A percentile compares a stretch with the other conserved stretches of the same genome.
Evolutionary conservation across 2,797 vertebrate genomes (phyloP).

Genomic region (Eurystomus glaucurus): DNA sequence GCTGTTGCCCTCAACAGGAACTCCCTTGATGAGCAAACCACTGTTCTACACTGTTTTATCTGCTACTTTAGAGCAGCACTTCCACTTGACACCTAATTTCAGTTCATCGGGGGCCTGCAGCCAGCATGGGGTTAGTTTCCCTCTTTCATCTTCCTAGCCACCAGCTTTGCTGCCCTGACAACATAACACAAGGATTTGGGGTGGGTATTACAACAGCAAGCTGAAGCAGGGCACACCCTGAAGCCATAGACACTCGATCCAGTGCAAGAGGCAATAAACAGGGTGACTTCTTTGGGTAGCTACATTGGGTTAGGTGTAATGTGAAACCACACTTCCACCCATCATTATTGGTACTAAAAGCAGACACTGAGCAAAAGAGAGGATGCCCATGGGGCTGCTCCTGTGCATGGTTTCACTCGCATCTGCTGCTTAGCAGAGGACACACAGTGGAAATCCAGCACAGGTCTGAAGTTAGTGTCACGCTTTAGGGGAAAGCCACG

Average conservation of each 20-base stretch:
- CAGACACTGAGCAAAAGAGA: not conserved
- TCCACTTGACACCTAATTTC: not conserved
- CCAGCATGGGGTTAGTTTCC: not conserved
- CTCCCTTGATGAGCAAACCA: not conserved
- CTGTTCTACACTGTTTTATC: not conserved
- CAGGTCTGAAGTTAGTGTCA: not conserved
- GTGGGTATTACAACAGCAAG: not conserved
- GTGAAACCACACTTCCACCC: not conserved
- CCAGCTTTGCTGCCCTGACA: not conserved
- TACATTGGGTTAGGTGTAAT: not conserved
- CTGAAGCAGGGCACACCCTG: not conserved
- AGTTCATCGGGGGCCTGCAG: not conserved
- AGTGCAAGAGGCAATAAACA: not conserved
- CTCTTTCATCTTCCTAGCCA: not conserved
- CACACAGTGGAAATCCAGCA: not conserved
- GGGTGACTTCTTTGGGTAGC: not conserved
- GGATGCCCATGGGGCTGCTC: not conserved
- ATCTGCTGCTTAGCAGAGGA: not conserved
- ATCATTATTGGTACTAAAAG: not conserved
- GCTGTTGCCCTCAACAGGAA: not conserved
- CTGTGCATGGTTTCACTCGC: fast-evolving
- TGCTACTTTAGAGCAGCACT: not conserved
- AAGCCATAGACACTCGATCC: not conserved
- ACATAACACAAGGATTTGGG: not conserved
- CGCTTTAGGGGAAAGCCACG: fast-evolving